These are phyloP conservation scores for Syrmaticus mikado DNA, from an alignment of 2,113 vertebrate genomes.

Conservation along the genomic window DNA sequence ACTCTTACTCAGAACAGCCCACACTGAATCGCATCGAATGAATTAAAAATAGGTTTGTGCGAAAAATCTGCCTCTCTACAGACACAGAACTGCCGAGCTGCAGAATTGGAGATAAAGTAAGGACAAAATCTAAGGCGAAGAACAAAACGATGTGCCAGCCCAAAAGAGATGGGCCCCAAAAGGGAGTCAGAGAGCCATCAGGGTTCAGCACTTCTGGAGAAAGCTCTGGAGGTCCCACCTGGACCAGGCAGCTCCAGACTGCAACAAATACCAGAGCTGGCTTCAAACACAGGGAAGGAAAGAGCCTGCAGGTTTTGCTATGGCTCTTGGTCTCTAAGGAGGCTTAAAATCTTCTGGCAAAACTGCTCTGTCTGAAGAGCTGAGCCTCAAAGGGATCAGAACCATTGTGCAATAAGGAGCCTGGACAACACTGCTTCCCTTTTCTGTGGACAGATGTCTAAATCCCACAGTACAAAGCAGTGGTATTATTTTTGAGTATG, in stretches of 20 bases:
- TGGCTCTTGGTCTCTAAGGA: not conserved
- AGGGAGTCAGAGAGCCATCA: not conserved
- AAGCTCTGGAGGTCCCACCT: constrained; percentile 1
- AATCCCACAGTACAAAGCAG: not conserved
- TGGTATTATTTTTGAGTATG: not conserved
- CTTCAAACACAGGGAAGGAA: not conserved
- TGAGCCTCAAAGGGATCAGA: not conserved
- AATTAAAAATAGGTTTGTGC: constrained; percentile 57
- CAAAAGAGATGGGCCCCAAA: not conserved
- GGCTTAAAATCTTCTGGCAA: not conserved
- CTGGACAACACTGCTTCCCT: not conserved
- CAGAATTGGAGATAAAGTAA: constrained; percentile 38
- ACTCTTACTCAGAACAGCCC: constrained; percentile 38
- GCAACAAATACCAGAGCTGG: not conserved
- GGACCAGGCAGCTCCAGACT: not conserved
- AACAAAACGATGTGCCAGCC: not conserved
- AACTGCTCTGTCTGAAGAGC: not conserved
- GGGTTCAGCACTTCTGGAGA: not conserved
- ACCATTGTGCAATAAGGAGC: not conserved
- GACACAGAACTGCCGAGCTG: constrained; percentile 6
- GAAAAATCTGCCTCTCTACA: constrained; percentile 52
- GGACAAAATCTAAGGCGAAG: constrained; percentile 22
- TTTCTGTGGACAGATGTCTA: not conserved
- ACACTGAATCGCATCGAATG: constrained; percentile 19
- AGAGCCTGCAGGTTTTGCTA: not conserved